A percentile compares a stretch with the other conserved stretches of the same genome.
phyloP scores from a whole-genome alignment of 2,113 vertebrate species.

The Oreotrochilus melanogaster region DNA sequence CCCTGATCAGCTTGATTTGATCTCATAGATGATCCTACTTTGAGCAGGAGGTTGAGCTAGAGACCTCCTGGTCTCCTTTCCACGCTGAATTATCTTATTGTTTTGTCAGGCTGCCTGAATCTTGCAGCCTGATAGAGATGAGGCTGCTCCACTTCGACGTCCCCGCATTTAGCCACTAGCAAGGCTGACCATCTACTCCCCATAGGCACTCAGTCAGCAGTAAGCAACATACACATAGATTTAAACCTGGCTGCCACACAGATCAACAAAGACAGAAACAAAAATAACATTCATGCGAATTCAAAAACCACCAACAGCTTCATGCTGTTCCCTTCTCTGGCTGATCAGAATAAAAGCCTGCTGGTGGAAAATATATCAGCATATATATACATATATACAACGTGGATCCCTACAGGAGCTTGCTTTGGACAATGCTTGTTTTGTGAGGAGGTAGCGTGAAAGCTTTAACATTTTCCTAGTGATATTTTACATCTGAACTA shows the following conservation, averaged over 20 bases:
- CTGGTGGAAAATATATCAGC: neutral
- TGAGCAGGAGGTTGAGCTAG: neutral
- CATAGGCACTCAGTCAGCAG: neutral
- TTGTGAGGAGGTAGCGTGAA: neutral
- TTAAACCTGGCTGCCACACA: neutral
- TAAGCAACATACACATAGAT: neutral
- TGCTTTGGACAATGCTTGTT: neutral
- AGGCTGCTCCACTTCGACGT: neutral
- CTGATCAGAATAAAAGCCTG: neutral
- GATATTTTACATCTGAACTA: neutral
- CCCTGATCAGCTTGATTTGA: neutral
- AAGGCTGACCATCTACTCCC: neutral
- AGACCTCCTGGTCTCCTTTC: neutral
- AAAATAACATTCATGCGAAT: neutral
- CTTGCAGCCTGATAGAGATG: neutral
- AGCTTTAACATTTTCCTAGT: neutral
- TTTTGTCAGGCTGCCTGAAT: neutral
- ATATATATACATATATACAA: neutral
- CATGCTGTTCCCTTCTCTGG: neutral
- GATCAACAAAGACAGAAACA: neutral
- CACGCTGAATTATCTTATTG: neutral
- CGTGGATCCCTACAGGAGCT: neutral
- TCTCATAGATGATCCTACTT: neutral
- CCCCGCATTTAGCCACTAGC: neutral
- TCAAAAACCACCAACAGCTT: neutral